Conservation (phyloP, 2,113 vertebrate species). For the Trematocara macrostoma region DNA sequence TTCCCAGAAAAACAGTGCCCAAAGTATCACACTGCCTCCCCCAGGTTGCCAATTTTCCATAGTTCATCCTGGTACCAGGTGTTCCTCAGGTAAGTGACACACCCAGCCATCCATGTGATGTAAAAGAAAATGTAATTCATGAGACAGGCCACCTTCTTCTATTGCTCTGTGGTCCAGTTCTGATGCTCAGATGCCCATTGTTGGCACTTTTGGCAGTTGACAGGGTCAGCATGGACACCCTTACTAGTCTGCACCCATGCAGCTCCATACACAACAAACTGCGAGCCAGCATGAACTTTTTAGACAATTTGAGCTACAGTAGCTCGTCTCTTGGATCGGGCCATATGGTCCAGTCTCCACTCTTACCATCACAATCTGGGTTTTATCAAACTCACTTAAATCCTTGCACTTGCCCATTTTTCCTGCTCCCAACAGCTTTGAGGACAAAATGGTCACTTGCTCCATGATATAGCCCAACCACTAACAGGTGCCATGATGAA, state of each 20-base stretch:
- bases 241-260: background rate
- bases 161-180: background rate
- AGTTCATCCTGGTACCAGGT: background rate
- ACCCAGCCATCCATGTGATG: background rate
- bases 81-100: background rate
- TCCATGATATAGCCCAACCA: background rate
- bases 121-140: background rate
- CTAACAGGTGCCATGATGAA: background rate
- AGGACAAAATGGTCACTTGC: background rate
- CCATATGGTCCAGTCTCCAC: background rate
- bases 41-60: background rate
- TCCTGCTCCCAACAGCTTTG: background rate
- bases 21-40: background rate
- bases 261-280: background rate
- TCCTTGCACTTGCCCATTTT: background rate
- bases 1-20: background rate
- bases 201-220: background rate
- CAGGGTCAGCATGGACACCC: background rate
- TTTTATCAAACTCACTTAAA: background rate
- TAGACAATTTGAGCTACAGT: background rate
- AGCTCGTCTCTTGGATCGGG: rapidly evolving
- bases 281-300: background rate
- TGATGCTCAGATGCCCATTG: background rate
- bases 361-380: background rate
- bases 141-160: background rate